These are phyloP conservation scores for Cotesia typhae DNA, from an alignment of 1,140 invertebrate species.

Conservation along the genomic window DNA sequence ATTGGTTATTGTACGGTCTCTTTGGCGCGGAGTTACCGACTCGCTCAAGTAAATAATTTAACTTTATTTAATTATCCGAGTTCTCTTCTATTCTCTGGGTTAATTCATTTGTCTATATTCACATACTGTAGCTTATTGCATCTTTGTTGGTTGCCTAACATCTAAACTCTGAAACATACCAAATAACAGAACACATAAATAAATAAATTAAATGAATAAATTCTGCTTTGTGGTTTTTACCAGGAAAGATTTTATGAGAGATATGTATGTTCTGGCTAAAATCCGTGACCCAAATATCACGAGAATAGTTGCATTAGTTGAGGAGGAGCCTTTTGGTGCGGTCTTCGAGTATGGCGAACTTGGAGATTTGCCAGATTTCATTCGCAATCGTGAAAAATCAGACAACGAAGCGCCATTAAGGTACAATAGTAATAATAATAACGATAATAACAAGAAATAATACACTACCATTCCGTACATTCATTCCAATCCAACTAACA, in stretches of 20 bases:
- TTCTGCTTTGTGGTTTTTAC: conserved; percentile 37
- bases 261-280: conserved; percentile 82
- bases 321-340: conserved; percentile 84
- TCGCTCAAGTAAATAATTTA: conserved; percentile 68
- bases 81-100: too few species aligned
- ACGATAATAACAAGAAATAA: not conserved
- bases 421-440: conserved; percentile 42
- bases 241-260: conserved; percentile 86
- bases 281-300: conserved; percentile 86
- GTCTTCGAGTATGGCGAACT: conserved; percentile 87
- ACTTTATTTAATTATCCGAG: conserved; percentile 11
- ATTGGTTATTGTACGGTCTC: conserved; percentile 77
- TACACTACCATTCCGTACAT: too few species aligned
- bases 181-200: not conserved
- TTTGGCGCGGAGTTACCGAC: conserved; percentile 76
- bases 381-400: conserved; percentile 64
- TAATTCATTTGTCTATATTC: too few species aligned
- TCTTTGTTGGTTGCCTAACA: too few species aligned
- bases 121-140: too few species aligned
- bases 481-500: too few species aligned
- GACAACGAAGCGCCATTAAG: conserved; percentile 55
- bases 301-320: conserved; percentile 82
- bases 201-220: conserved; percentile 16
- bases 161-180: too few species aligned
- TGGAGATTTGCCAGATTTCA: conserved; percentile 83